A percentile compares a stretch with the other conserved stretches of the same genome.
These are phyloP conservation scores for Crotophaga sulcirostris DNA, from an alignment of 2,113 vertebrate genomes.

Conservation along the genomic window DNA sequence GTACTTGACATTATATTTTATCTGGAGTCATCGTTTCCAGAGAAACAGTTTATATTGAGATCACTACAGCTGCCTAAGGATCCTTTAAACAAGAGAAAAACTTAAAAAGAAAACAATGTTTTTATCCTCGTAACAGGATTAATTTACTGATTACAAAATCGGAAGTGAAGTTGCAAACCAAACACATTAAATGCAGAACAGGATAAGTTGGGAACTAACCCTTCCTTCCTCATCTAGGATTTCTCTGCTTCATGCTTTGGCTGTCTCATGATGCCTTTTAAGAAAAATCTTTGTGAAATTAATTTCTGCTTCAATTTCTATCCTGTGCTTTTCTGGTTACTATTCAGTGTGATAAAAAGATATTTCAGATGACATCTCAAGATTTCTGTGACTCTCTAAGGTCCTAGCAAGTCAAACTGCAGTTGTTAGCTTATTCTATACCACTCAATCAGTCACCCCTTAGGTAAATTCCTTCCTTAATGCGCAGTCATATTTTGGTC, in stretches of 20 bases:
- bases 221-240: not conserved
- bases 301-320: not conserved
- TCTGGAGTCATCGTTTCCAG: not conserved
- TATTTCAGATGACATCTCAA: not conserved
- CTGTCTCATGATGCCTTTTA: not conserved
- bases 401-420: not conserved
- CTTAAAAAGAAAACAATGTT: not conserved
- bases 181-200: not conserved
- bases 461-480: not conserved
- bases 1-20: not conserved
- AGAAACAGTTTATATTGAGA: not conserved
- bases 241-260: not conserved
- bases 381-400: not conserved
- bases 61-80: not conserved
- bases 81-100: not conserved
- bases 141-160: not conserved
- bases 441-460: not conserved
- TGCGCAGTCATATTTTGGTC: not conserved
- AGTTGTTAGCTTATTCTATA: not conserved
- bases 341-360: not conserved
- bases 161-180: not conserved
- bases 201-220: not conserved
- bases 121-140: not conserved
- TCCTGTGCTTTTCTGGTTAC: not conserved
- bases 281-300: not conserved